These are phyloP conservation scores for Lymantria monacha DNA, from an alignment of 2,888 invertebrate species.

Conservation along the genomic window DNA sequence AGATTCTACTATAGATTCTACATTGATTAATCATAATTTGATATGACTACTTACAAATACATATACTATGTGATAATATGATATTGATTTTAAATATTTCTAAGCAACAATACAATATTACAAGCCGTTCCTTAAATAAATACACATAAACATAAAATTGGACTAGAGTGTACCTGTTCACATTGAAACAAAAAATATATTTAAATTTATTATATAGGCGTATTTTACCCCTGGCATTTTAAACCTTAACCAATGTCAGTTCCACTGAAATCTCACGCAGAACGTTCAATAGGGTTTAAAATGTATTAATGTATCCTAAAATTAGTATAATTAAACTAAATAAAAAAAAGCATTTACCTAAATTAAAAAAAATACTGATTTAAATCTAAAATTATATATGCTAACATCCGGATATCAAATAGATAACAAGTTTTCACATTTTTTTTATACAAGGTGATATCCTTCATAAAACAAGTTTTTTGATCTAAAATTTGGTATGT, in stretches of 20 bases:
- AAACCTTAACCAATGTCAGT: too few species aligned
- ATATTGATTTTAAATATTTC: too few species aligned
- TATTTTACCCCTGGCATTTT: too few species aligned
- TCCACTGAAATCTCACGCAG: too few species aligned
- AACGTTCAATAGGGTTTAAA: too few species aligned
- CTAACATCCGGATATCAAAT: not conserved
- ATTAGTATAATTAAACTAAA: too few species aligned
- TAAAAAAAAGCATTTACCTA: too few species aligned
- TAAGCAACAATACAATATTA: too few species aligned
- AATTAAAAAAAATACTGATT: not conserved
- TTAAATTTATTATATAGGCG: too few species aligned
- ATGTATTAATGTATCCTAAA: too few species aligned
- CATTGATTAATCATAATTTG: not conserved
- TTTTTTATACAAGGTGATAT: not conserved
- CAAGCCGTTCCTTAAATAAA: too few species aligned
- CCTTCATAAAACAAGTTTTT: not conserved
- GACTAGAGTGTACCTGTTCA: slow-evolving; percentile 33
- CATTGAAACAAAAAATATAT: not conserved
- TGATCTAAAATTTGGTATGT: not conserved
- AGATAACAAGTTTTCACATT: not conserved
- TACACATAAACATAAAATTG: slow-evolving; percentile 17
- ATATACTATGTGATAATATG: not conserved
- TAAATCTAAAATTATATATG: not conserved
- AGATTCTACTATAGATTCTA: not conserved
- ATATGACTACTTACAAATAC: not conserved